Conservation (phyloP, 2,888 invertebrate species). For the Macrosiphum euphorbiae region DNA sequence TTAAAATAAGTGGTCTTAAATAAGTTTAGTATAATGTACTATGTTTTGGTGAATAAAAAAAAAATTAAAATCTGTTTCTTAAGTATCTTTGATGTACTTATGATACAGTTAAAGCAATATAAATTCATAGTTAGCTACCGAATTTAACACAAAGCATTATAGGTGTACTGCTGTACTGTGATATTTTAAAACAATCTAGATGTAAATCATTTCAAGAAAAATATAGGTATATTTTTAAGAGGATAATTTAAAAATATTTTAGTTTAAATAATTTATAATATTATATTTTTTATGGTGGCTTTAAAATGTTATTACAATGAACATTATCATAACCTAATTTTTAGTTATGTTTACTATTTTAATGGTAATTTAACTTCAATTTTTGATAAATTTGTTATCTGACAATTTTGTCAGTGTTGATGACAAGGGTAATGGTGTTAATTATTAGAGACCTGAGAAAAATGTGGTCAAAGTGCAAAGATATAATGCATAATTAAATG, state of each 20-base stretch:
- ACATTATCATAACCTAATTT: not conserved
- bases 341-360: not conserved
- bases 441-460: slow-evolving; percentile 47
- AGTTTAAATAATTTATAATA: not conserved
- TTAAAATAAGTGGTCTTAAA: not conserved
- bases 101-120: not conserved
- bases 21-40: not conserved
- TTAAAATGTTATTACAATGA: not conserved
- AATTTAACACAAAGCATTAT: not conserved
- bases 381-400: slow-evolving; percentile 10
- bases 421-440: slow-evolving; percentile 48
- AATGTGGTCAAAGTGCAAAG: slow-evolving; percentile 32
- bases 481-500: slow-evolving; percentile 48
- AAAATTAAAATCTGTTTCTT: not conserved
- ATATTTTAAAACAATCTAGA: not conserved
- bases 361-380: slow-evolving; percentile 4
- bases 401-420: slow-evolving; percentile 39
- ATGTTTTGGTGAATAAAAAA: not conserved
- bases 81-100: not conserved
- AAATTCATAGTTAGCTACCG: not conserved
- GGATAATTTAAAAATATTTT: not conserved
- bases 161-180: not conserved
- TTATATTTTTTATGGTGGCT: not conserved
- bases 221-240: not conserved
- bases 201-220: not conserved